A percentile compares a stretch with the other conserved stretches of the same genome.
These are phyloP conservation scores for Julus scandinavius DNA, from an alignment of 2,888 invertebrate species.

Conservation along the genomic window DNA sequence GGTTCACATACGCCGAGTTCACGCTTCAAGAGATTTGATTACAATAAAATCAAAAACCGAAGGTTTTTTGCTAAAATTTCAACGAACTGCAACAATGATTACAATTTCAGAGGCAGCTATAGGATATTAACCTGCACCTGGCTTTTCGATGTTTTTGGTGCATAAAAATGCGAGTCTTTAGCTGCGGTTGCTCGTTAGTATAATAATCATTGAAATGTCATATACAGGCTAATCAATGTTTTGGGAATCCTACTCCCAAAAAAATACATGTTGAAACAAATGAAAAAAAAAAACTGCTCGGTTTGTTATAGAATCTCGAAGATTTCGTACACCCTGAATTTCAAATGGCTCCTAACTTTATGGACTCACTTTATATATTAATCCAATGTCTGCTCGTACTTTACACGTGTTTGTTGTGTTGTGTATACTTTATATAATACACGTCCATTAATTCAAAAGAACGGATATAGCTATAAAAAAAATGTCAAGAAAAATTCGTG, in stretches of 20 bases:
- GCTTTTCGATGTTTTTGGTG: background rate
- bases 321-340: too few species aligned
- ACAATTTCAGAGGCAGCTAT: background rate
- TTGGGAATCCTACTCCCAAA: too few species aligned
- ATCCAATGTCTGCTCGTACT: too few species aligned
- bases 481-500: background rate
- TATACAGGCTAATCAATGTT: background rate
- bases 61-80: background rate
- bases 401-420: too few species aligned
- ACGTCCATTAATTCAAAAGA: background rate
- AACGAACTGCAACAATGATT: constrained; percentile 13
- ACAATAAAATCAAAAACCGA: constrained; percentile 15
- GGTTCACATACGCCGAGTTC: background rate
- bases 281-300: too few species aligned
- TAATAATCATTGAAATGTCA: background rate
- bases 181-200: background rate
- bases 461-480: background rate
- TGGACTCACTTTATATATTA: too few species aligned
- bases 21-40: constrained; percentile 33
- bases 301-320: too few species aligned
- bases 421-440: too few species aligned
- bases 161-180: background rate
- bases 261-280: too few species aligned
- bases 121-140: background rate
- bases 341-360: too few species aligned